Conservation (phyloP, 1,140 invertebrate genomes). For the Eurosta solidaginis region DNA sequence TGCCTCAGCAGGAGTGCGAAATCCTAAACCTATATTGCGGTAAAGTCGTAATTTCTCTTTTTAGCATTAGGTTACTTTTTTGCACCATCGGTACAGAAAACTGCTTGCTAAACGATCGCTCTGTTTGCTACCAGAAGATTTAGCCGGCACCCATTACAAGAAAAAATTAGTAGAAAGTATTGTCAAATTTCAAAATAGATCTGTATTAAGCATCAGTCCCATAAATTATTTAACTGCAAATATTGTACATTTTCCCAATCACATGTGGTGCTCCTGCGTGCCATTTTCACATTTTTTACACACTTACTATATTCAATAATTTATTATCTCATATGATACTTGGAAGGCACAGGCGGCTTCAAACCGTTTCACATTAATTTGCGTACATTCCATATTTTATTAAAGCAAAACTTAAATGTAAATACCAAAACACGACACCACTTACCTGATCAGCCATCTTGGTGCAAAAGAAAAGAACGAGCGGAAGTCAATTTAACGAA, state of each 20-base stretch:
- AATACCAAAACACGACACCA: constrained; percentile 32
- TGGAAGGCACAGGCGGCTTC: no score
- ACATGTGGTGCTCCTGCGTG: no score
- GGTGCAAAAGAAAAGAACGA: constrained; percentile 57
- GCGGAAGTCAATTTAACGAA: constrained; percentile 31
- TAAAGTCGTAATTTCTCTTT: constrained; percentile 77
- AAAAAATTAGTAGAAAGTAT: constrained; percentile 40
- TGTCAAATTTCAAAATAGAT: no score
- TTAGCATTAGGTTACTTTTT: constrained; percentile 71
- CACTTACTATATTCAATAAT: no score
- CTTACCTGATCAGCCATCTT: constrained; percentile 62
- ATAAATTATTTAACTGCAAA: no score
- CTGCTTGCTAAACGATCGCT: constrained; percentile 94
- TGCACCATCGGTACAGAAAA: constrained; percentile 91
- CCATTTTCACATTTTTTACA: no score
- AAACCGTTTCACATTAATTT: no score
- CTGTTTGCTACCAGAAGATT: constrained; percentile 66
- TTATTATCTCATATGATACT: no score
- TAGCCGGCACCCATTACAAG: neutral
- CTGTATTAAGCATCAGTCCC: no score
- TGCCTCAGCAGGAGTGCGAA: constrained; percentile 92
- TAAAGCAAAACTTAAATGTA: neutral
- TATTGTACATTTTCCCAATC: no score
- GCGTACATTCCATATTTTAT: no score
- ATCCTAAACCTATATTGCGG: constrained; percentile 94